Base-by-base conservation (phyloP, 2,888 invertebrate species). In the Pheosia gnoma region DNA sequence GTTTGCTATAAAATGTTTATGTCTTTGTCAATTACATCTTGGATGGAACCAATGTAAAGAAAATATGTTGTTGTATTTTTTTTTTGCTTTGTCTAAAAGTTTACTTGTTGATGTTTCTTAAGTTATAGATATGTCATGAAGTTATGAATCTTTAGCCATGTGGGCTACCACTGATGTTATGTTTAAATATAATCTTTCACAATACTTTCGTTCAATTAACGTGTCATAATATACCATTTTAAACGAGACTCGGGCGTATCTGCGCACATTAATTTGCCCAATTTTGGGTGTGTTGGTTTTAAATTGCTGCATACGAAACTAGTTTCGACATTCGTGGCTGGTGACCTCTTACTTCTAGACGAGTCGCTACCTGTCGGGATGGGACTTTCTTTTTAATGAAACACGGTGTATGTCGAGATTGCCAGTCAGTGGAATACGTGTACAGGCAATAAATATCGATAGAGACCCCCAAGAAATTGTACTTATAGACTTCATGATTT, bases 341-440 rank as follows among this genome's bases (percentile, higher is more conserved):
- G 80, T 85, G 85, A 85, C 85, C 86, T 82, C 80, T 83, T 81
- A 79, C 70, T 77, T 71, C 63, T 71, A 70, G 67, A 78, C 80
- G 70, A 78, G 83, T 80, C 79, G 77, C 75, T 72, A 81, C 83
- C 75, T 67, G 84, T 78, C 71, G 70, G 70, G 72, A 72, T 67
- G 65, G 70, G 72, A 81, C 84, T 85, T 86, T 85, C 83, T 82
- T 83, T 82, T 84, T 75, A 62, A 72, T 69, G 57, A 63, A 71
- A 65, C 63, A 39, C 38, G 36, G 37, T 49, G n/a, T 6, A 8
- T 37, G 9, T 45, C 25, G 13, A 36, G 57, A 36, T 57, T 57
- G 5, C n/a, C 36, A 57, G 45, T 45, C 45, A 45, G 36, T 52
- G 8, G 7, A 51, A 51, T 51, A 51, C 51, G 49, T 49, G 10